Evolutionary conservation across 2,888 invertebrate genomes (phyloP).

Genomic region (Lysandra coridon): DNA sequence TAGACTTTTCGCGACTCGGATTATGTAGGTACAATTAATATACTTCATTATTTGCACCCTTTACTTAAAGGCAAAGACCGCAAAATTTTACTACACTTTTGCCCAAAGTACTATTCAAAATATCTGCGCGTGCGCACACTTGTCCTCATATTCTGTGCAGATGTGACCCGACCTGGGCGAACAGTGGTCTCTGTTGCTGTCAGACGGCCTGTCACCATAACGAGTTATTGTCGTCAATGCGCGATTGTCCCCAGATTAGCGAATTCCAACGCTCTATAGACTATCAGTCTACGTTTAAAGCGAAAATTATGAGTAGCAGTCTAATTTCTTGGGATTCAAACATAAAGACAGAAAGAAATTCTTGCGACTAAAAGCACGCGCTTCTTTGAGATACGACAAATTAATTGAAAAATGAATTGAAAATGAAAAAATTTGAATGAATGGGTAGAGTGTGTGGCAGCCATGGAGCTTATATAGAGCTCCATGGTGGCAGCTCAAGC

Average conservation of each 20-base stretch:
- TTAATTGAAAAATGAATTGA: too few species aligned
- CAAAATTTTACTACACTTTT: too few species aligned
- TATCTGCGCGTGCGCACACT: slow-evolving; percentile 37
- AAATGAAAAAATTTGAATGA: too few species aligned
- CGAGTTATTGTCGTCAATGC: slow-evolving; percentile 37
- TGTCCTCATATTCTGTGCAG: slow-evolving; percentile 32
- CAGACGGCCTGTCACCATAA: slow-evolving; percentile 78
- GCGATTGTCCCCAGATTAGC: background rate
- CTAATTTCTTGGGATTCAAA: background rate
- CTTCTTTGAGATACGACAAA: background rate
- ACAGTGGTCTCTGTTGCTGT: slow-evolving; percentile 48
- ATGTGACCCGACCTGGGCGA: background rate
- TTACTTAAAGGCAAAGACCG: too few species aligned
- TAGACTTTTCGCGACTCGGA: too few species aligned
- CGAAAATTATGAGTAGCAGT: background rate
- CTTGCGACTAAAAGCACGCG: background rate
- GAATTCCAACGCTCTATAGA: background rate
- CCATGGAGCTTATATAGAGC: too few species aligned
- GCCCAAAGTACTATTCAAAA: too few species aligned
- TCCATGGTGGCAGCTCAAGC: too few species aligned
- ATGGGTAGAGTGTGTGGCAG: too few species aligned
- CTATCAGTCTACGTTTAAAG: background rate
- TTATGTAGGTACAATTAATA: too few species aligned
- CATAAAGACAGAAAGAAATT: background rate
- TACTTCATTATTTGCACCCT: too few species aligned